Evolutionary conservation across 2,113 vertebrate genomes (phyloP).

Genomic region (Brevimyrus niger): DNA sequence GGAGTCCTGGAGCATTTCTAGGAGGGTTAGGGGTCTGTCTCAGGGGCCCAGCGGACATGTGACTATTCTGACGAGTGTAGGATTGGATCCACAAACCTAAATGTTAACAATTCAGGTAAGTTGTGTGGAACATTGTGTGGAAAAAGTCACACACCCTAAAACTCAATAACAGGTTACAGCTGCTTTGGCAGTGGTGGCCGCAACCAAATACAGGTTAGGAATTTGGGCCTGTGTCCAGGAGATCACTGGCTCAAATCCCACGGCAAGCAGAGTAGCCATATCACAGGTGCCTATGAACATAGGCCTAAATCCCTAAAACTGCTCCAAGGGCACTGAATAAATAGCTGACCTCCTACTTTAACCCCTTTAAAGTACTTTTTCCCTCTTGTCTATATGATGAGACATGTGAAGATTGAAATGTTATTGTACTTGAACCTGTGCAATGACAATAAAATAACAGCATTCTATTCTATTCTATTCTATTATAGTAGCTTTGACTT

Average conservation of each 20-base stretch:
- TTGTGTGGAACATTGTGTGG: background rate
- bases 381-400: background rate
- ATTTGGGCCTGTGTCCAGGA: background rate
- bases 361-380: background rate
- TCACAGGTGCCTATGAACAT: background rate
- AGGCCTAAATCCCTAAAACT: background rate
- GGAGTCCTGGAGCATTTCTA: background rate
- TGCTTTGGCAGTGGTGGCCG: background rate
- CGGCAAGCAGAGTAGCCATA: background rate
- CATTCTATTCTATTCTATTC: background rate
- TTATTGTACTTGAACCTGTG: background rate
- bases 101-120: background rate
- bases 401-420: background rate
- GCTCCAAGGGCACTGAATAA: background rate
- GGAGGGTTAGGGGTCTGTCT: background rate
- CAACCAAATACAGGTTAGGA: background rate
- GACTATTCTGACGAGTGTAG: background rate
- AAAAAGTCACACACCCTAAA: background rate
- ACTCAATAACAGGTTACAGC: background rate
- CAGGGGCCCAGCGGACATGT: background rate
- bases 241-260: background rate
- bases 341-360: background rate
- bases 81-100: background rate
- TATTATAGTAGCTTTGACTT: background rate
- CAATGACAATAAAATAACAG: background rate